phyloP scores from a whole-genome alignment of 1,140 invertebrate species.

The Brachystomella parvula region DNA sequence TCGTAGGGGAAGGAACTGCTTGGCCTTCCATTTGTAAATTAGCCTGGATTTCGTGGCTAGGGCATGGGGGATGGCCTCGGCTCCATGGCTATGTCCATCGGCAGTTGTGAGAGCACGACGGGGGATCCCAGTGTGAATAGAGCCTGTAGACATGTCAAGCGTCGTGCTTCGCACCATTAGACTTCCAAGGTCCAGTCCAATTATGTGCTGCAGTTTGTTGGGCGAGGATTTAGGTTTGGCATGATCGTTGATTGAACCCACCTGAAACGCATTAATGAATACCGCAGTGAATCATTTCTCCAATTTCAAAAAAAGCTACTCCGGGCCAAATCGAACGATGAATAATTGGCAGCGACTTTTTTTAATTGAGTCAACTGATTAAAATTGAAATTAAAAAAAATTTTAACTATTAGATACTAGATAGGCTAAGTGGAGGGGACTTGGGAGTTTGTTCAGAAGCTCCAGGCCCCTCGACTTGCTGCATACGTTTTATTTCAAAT shows the following conservation, averaged over 20 bases:
- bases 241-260: constrained; percentile 1
- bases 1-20: constrained; percentile 3
- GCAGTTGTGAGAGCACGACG: background rate
- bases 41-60: constrained; percentile 5
- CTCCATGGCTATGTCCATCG: background rate
- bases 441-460: too few relatives aligned
- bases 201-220: background rate
- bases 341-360: too few relatives aligned
- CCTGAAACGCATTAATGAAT: too few relatives aligned
- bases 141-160: background rate
- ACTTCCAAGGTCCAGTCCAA: constrained; percentile 32
- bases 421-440: too few relatives aligned
- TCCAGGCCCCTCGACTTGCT: too few relatives aligned
- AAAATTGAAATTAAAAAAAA: too few relatives aligned
- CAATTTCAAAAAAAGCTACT: too few relatives aligned
- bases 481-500: too few relatives aligned
- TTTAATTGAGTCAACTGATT: too few relatives aligned
- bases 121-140: background rate
- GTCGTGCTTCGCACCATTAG: background rate
- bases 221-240: background rate
- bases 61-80: constrained; percentile 1
- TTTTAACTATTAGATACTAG: too few relatives aligned
- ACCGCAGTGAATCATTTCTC: too few relatives aligned
- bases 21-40: constrained; percentile 13
- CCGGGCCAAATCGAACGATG: too few relatives aligned